These are phyloP conservation scores for Lutraria lutraria DNA, from an alignment of 2,888 invertebrate genomes.

Conservation along the genomic window DNA sequence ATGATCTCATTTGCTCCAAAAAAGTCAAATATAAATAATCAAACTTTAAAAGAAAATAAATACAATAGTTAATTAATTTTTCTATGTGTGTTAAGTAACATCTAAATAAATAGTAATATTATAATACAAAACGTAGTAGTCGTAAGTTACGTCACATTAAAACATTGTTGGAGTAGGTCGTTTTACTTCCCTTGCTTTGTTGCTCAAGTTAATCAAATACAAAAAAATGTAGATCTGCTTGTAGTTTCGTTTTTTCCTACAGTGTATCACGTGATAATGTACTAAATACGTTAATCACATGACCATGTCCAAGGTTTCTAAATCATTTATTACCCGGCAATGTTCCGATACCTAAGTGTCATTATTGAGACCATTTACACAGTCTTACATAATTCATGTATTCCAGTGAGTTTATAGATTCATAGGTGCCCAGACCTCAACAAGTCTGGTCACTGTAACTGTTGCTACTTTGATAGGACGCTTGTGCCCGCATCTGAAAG, in stretches of 20 bases:
- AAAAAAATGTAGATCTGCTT: neutral
- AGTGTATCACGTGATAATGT: no score
- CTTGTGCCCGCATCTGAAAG: slow-evolving; percentile 19
- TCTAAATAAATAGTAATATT: neutral
- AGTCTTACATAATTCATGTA: neutral
- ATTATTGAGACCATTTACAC: neutral
- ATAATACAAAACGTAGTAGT: neutral
- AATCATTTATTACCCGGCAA: neutral
- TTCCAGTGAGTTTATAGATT: neutral
- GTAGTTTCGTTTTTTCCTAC: neutral
- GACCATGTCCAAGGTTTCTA: neutral
- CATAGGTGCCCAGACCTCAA: neutral
- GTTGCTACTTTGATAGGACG: neutral
- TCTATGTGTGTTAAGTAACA: neutral
- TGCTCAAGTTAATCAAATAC: neutral
- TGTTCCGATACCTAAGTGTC: neutral
- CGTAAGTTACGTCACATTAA: neutral
- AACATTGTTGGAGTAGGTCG: neutral
- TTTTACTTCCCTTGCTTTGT: neutral
- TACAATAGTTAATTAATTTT: neutral
- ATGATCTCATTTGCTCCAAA: neutral
- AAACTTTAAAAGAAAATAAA: neutral
- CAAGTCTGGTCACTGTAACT: neutral
- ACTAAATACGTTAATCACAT: no score
- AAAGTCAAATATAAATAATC: neutral